A percentile compares a stretch with the other conserved stretches of the same genome.
Conservation (phyloP, 92 coral and sea anemone species). For the Parazoanthus darwini region DNA sequence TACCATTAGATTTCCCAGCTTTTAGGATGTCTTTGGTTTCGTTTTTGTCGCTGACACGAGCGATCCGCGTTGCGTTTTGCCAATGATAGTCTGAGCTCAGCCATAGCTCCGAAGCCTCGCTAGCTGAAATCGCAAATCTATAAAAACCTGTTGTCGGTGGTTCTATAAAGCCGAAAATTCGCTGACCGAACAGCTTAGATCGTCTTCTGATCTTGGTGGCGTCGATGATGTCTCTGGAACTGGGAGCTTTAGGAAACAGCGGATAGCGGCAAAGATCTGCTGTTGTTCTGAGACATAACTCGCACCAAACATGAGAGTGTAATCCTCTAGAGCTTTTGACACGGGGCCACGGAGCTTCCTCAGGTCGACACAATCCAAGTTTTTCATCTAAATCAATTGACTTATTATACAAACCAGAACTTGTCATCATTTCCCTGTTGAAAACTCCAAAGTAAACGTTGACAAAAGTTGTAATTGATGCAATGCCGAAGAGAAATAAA, state of each 20-base stretch:
- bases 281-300: constrained; percentile 10
- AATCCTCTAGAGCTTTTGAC: constrained; percentile 15
- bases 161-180: constrained; percentile 38
- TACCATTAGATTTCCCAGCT: background rate
- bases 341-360: constrained; percentile 16
- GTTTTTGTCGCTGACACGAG: constrained; percentile 19
- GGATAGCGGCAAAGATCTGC: constrained; percentile 29
- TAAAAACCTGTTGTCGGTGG: constrained; percentile 36
- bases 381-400: constrained; percentile 6
- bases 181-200: constrained; percentile 38
- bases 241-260: constrained; percentile 37
- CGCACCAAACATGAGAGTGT: constrained; percentile 34
- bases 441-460: constrained; percentile 34
- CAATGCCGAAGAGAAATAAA: constrained; percentile 31
- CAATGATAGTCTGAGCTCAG: constrained; percentile 17
- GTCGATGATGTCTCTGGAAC: constrained; percentile 8
- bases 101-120: constrained; percentile 25
- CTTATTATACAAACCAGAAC: background rate
- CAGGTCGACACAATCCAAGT: constrained; percentile 27
- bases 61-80: constrained; percentile 34
- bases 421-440: constrained; percentile 20
- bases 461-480: constrained; percentile 29
- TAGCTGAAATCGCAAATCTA: constrained; percentile 19
- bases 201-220: constrained; percentile 19
- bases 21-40: background rate